Evolutionary conservation across 2,797 vertebrate species (phyloP).

Genomic region (Poecilia picta): DNA sequence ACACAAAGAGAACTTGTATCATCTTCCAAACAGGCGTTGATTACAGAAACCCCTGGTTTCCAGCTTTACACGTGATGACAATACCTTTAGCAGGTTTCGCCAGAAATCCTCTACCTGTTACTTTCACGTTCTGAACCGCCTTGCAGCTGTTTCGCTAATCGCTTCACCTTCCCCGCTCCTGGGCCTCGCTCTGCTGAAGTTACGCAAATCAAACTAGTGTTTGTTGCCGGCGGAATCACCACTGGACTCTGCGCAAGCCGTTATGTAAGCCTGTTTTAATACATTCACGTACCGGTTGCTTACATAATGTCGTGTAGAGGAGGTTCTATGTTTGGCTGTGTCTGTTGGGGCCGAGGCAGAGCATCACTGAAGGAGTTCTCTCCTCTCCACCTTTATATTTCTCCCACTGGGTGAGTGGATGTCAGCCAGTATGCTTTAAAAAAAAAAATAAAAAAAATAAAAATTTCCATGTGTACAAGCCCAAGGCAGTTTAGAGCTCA

Average conservation of each 20-base stretch:
- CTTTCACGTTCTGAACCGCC: background rate
- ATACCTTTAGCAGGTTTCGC: background rate
- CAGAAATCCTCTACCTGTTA: background rate
- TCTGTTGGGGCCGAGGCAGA: constrained; percentile 57
- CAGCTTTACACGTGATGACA: background rate
- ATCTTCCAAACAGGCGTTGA: background rate
- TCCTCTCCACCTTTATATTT: constrained; percentile 38
- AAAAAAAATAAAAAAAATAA: background rate
- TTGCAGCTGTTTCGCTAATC: constrained; percentile 4
- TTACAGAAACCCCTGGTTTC: background rate
- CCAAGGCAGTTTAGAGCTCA: background rate
- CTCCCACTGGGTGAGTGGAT: constrained; percentile 37
- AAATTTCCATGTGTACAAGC: constrained; percentile 3
- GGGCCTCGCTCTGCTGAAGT: constrained; percentile 59
- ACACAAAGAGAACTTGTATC: background rate
- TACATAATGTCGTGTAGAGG: constrained; percentile 71
- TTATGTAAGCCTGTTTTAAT: constrained; percentile 67
- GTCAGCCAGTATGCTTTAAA: constrained; percentile 18
- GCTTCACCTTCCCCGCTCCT: constrained; percentile 31
- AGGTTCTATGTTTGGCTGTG: constrained; percentile 70
- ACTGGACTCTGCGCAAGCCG: constrained; percentile 7
- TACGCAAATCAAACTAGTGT: constrained; percentile 5
- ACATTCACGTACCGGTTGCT: constrained; percentile 51
- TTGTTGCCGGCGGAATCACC: constrained; percentile 14
- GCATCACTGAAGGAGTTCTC: constrained; percentile 46